Conservation (phyloP, 2,888 invertebrate genomes). For the Buathra laborator region DNA sequence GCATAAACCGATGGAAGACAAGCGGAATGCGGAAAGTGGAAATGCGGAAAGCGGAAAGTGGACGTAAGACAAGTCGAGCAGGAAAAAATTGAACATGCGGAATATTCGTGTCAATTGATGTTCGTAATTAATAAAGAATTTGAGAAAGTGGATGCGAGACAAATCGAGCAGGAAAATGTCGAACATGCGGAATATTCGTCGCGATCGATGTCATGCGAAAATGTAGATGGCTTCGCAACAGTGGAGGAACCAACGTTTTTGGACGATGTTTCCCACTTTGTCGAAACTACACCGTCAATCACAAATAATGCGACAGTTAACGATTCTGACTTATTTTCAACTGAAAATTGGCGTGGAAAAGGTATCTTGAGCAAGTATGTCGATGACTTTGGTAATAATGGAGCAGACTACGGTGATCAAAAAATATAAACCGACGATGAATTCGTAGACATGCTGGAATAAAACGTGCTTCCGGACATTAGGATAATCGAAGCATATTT, state of each 20-base stretch:
- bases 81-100: no score
- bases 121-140: no score
- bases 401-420: constrained; percentile 58
- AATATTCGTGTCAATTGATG: no score
- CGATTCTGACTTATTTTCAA: background rate
- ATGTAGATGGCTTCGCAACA: background rate
- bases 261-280: background rate
- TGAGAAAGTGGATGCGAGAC: no score
- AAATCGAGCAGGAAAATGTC: no score
- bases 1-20: background rate
- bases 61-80: background rate
- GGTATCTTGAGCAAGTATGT: constrained; percentile 61
- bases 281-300: background rate
- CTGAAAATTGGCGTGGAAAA: constrained; percentile 22
- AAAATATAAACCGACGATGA: no score
- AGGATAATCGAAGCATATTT: background rate
- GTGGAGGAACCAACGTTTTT: background rate
- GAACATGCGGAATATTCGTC: background rate
- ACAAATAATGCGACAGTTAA: background rate
- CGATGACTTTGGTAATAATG: constrained; percentile 48
- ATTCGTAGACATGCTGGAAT: background rate
- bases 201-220: background rate
- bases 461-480: background rate
- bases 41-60: no score
- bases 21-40: background rate